These are phyloP conservation scores for Neodontobutis hainanensis DNA, from an alignment of 2,113 vertebrate species.

Conservation along the genomic window DNA sequence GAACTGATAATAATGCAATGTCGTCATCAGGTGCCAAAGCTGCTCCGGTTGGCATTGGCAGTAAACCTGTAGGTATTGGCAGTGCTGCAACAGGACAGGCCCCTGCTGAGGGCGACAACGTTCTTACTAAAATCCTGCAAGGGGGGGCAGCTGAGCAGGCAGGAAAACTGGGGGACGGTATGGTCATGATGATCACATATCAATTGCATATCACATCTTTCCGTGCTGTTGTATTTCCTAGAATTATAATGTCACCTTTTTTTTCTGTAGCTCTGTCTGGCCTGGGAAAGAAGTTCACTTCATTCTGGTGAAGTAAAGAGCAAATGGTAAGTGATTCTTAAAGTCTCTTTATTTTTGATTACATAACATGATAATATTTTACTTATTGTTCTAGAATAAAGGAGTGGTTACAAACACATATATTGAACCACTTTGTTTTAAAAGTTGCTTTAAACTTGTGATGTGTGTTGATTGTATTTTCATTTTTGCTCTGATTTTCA, in stretches of 20 bases:
- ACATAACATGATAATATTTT: no score
- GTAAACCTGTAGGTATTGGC: conserved; percentile 79
- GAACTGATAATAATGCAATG: conserved; percentile 24
- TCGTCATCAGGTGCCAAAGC: conserved; percentile 83
- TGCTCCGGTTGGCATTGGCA: conserved; percentile 77
- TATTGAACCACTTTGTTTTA: no score
- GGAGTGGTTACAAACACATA: no score
- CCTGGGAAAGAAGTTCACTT: conserved; percentile 99
- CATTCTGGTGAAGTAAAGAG: conserved; percentile 90
- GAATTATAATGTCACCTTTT: conserved; percentile 18
- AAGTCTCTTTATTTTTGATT: no score
- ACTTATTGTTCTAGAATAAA: no score
- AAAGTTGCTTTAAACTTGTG: no score
- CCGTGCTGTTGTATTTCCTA: no score
- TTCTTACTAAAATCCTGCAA: conserved; percentile 94
- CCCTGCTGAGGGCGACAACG: conserved; percentile 86
- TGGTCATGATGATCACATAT: not conserved
- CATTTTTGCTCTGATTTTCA: conserved; percentile 36
- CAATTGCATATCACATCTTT: not conserved
- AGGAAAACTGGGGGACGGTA: conserved; percentile 97
- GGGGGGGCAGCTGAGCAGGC: conserved; percentile 97
- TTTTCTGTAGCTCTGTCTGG: conserved; percentile 87
- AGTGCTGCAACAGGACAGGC: conserved; percentile 78
- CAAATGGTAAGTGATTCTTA: conserved; percentile 80
- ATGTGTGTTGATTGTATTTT: conserved; percentile 22